Evolutionary conservation across 2,797 vertebrate species (phyloP).

Genomic region (Typhlichthys eigenmanni): DNA sequence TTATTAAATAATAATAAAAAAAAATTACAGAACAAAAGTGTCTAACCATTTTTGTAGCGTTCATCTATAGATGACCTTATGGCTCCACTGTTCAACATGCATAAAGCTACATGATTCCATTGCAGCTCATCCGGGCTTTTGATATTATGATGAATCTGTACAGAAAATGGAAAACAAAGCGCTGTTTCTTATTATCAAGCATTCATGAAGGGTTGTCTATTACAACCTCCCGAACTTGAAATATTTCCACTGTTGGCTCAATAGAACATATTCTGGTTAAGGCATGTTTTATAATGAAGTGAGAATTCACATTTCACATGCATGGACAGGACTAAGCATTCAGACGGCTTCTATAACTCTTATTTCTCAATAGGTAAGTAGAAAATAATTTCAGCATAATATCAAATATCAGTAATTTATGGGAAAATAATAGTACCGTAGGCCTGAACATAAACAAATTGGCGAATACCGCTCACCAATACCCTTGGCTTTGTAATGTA

Average conservation of each 20-base stretch:
- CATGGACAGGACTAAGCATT: too few relatives aligned
- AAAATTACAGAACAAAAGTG: background rate
- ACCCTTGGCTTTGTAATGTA: too few relatives aligned
- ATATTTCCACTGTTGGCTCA: too few relatives aligned
- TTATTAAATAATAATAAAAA: background rate
- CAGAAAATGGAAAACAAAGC: constrained; percentile 1
- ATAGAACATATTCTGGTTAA: background rate
- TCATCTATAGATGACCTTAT: constrained; percentile 86
- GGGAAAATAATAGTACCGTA: too few relatives aligned
- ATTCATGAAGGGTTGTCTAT: too few relatives aligned
- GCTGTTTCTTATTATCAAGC: background rate
- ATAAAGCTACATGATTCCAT: constrained; percentile 88
- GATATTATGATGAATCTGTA: constrained; percentile 84
- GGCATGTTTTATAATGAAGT: background rate
- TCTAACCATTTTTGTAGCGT: constrained; percentile 77
- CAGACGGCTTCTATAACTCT: too few relatives aligned
- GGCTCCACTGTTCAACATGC: constrained; percentile 85
- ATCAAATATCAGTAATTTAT: background rate
- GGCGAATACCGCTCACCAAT: too few relatives aligned
- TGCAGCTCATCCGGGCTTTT: constrained; percentile 65
- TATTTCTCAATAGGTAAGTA: too few relatives aligned
- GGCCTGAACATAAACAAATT: too few relatives aligned
- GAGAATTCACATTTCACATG: too few relatives aligned
- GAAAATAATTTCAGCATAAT: too few relatives aligned
- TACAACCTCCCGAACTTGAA: too few relatives aligned